A percentile compares a stretch with the other conserved stretches of the same genome.
phyloP scores from a whole-genome alignment of 2,113 vertebrate species.

The Ictalurus punctatus region DNA sequence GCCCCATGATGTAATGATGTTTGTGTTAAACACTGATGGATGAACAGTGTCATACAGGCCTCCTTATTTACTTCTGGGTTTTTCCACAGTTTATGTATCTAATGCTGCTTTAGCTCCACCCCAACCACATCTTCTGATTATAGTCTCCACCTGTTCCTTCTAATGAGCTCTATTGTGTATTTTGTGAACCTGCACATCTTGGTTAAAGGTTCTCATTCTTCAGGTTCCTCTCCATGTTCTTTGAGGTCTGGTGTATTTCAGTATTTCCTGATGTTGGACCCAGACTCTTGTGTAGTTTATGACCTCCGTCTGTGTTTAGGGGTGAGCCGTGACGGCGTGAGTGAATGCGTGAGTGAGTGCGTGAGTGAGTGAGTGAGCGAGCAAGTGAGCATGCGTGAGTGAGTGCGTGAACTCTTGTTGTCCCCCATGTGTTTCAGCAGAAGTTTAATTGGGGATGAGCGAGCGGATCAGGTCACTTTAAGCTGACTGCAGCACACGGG shows the following conservation, averaged over 20 bases:
- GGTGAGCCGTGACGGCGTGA: neutral
- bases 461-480: conserved; percentile 38
- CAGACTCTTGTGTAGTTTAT: neutral
- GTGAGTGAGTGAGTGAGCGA: too few relatives aligned
- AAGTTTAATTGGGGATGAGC: neutral
- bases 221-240: neutral
- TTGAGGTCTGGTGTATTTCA: neutral
- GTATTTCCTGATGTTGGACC: neutral
- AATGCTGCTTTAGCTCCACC: neutral
- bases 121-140: neutral
- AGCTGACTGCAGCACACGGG: conserved; percentile 14
- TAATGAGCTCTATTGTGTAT: neutral
- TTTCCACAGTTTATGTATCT: too few relatives aligned
- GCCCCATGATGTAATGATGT: neutral
- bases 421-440: neutral
- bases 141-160: neutral
- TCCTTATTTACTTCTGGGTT: neutral
- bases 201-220: neutral
- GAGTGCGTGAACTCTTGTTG: neutral
- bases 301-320: neutral
- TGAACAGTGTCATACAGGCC: neutral
- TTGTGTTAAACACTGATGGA: neutral
- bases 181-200: neutral
- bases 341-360: neutral
- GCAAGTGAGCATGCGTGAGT: too few relatives aligned